Evolutionary conservation across 2,797 vertebrate genomes (phyloP).

Genomic region (Xenops minutus): DNA sequence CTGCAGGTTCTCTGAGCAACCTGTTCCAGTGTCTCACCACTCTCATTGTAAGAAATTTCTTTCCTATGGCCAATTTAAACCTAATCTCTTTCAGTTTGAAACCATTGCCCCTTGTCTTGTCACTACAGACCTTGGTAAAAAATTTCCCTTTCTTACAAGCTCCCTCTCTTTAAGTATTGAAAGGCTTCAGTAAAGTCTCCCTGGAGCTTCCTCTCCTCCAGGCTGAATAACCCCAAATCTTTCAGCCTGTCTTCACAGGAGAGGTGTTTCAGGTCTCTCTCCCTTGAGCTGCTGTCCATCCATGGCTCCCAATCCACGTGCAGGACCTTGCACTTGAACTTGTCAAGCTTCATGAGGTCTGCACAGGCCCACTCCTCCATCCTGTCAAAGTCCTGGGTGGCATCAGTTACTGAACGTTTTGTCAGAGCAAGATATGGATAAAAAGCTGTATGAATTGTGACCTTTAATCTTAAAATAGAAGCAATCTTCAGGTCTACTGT

Average conservation of each 20-base stretch:
- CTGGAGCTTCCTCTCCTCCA: not conserved
- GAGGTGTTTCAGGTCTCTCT: not conserved
- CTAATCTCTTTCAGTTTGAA: not conserved
- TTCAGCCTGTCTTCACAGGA: not conserved
- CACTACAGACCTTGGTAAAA: not conserved
- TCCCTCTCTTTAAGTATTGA: not conserved
- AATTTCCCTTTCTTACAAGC: not conserved
- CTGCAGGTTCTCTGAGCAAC: not conserved
- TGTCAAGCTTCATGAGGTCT: not conserved
- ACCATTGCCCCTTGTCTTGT: not conserved
- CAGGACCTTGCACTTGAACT: not conserved
- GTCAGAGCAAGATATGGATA: not conserved
- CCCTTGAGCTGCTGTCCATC: not conserved
- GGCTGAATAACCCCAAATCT: not conserved
- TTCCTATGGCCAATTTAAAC: not conserved
- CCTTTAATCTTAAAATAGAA: not conserved
- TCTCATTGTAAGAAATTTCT: not conserved
- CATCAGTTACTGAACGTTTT: not conserved
- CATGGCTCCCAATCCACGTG: not conserved
- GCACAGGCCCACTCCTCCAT: not conserved
- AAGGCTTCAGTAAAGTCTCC: not conserved
- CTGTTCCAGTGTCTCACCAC: not conserved
- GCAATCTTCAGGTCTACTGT: not conserved
- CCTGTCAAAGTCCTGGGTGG: not conserved
- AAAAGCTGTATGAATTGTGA: not conserved